Evolutionary conservation across 23 tunicate genomes (phyloP), one percentile per base, ranked within the genome.

Genomic region (Clavelina lepadiformis): DNA sequence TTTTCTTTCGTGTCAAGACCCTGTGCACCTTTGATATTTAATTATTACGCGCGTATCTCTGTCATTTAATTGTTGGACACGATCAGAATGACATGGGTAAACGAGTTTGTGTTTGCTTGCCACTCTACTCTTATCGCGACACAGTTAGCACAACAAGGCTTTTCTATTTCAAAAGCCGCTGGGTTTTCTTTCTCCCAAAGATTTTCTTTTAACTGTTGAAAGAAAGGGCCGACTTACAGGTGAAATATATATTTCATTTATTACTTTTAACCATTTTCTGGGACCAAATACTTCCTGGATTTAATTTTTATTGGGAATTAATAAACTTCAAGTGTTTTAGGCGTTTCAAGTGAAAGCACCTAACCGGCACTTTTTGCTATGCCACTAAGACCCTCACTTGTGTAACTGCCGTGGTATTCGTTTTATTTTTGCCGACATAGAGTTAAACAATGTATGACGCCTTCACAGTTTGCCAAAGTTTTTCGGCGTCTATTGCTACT

Each of bases 81-180:
- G 33, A 58, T 36, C 33, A 58, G 33, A 73, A 73, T 73, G 78
- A 73, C 78, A 46, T 35, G 58, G 26, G 58, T 58, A 58, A 73
- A 73, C 78, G 46, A 35, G 5, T 37, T 23, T 31, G 28, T 73
- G 49, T 73, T 73, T 58, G 38, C 36, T 31, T 38, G 46, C 49
- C 78, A 58, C 68, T 73, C 31, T 57, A 41, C 2, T 30, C 38
- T 73, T 73, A 73, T 73, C 78, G 67, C 36, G 51, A 49, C 31
- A 22, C 28, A 7, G 59, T 22, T 20, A 7, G 8, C 15, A 24
- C 26, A 11, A 53, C 13, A 44, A 44, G 49, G 15, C 13, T 44
- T 44, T 15, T 15, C 15, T 44, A 15, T 44, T 13, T 15, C 13
- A 44, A 11, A 11, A 11, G 15, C 15, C 13, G 11, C 13, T 11